Base-by-base conservation (phyloP, 2,888 invertebrate genomes). In the Amphipoea lucens region DNA sequence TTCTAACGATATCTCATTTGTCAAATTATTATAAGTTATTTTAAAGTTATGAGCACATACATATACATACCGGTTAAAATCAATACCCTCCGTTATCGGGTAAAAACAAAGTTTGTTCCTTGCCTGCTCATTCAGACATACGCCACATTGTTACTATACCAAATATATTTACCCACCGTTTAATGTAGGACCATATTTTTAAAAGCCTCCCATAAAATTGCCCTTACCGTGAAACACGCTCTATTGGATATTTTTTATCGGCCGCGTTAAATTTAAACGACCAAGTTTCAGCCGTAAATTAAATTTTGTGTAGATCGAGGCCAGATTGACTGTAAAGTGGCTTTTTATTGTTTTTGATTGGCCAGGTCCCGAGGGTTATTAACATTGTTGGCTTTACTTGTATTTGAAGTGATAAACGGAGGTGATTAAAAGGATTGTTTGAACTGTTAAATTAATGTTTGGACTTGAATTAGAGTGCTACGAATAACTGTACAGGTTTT, bases 211-310 rank as follows among this genome's bases (percentile, higher is more conserved):
- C 62, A 83, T 87, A 71, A 89, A 89, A 81, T 81, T 54, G 85
- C 77, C 69, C 84, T 72, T 48, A 79, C 77, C 75, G 71, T 77
- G n/a, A 73, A 87, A 83, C 48, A 71, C 76, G 84, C 66, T 74
- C 83, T 84, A 86, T 79, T 83, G 85, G 83, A 87, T 82, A 82
- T 82, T 88, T 88, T 81, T 88, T 87, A 89, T 86, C 77, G 82
- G 74, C 23, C 54, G 14, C 48, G 70, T 85, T 83, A 86, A 86
- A 83, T 79, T 77, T 79, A 77, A 85, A 75, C 69, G n/a, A 1
- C 57, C 65, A 54, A 81, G 68, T 79, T 80, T 70, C 12, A 70
- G 54, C 63, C 76, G 70, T 88, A 85, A 86, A 90, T 89, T 81
- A 82, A 82, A 85, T 89, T 87, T 86, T 71, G 66, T 77, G 79